Evolutionary conservation across 2,888 invertebrate species (phyloP).

Genomic region (Drosophila nigricruria): DNA sequence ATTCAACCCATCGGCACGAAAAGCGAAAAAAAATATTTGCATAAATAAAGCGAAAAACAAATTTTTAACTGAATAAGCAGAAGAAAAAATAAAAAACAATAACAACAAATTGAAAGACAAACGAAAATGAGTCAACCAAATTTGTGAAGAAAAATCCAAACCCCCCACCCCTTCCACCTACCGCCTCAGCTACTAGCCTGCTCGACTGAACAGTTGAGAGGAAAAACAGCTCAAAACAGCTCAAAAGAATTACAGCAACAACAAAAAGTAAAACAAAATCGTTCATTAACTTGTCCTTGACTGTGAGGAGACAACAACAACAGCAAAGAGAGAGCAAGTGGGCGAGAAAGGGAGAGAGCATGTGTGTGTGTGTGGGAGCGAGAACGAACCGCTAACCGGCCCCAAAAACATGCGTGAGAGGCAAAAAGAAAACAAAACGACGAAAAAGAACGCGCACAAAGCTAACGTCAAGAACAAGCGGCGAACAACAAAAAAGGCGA

Average conservation of each 20-base stretch:
- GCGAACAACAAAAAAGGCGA: slow-evolving; percentile 39
- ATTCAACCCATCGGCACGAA: slow-evolving; percentile 35
- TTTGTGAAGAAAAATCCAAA: slow-evolving; percentile 34
- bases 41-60: slow-evolving; percentile 32
- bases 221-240: slow-evolving; percentile 48
- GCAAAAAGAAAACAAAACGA: slow-evolving; percentile 36
- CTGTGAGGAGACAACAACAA: slow-evolving; percentile 62
- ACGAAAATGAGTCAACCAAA: slow-evolving; percentile 42
- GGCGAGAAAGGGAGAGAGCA: neutral
- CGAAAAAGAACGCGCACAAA: slow-evolving; percentile 45
- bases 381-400: slow-evolving; percentile 61
- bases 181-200: neutral
- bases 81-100: neutral
- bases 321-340: slow-evolving; percentile 28
- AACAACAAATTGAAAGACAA: slow-evolving; percentile 27
- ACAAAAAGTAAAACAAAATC: slow-evolving; percentile 58
- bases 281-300: slow-evolving; percentile 81
- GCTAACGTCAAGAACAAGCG: slow-evolving; percentile 41
- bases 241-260: slow-evolving; percentile 37
- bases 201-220: slow-evolving; percentile 16
- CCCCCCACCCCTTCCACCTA: neutral
- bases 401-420: slow-evolving; percentile 70
- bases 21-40: slow-evolving; percentile 33
- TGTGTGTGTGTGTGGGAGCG: slow-evolving; percentile 13
- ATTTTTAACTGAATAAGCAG: slow-evolving; percentile 41